Percentiles rank a stretch among this genome's conserved stretches.
Conservation (phyloP, 2,113 vertebrate species). For the Benitochromis conjunctus region DNA sequence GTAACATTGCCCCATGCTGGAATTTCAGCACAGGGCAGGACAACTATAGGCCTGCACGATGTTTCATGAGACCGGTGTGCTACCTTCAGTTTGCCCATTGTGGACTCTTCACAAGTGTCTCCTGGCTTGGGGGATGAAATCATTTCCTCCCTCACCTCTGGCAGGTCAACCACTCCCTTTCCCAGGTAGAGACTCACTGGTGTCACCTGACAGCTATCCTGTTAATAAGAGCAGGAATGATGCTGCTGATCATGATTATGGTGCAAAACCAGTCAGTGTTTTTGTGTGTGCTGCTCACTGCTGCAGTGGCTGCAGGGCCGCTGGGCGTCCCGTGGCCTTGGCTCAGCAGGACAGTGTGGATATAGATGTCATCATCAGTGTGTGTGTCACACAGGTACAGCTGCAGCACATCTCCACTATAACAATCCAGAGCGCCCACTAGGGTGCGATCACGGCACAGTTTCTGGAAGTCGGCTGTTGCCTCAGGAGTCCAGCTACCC, state of each 20-base stretch:
- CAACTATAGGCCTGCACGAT: neutral
- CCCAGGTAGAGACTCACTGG: conserved; percentile 79
- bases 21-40: neutral
- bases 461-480: conserved; percentile 75
- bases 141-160: conserved; percentile 19
- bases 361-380: conserved; percentile 81
- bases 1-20: neutral
- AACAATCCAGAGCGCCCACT: conserved; percentile 82
- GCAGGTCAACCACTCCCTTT: conserved; percentile 44
- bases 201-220: conserved; percentile 64
- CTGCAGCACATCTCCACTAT: conserved; percentile 78
- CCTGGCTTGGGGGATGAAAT: neutral
- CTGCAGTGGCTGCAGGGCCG: conserved; percentile 51
- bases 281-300: neutral
- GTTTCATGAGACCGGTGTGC: neutral
- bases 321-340: conserved; percentile 77
- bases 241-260: neutral
- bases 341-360: conserved; percentile 76
- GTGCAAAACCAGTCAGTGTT: neutral
- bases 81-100: neutral
- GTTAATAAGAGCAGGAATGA: neutral
- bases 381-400: conserved; percentile 89
- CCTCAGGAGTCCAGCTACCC: conserved; percentile 81
- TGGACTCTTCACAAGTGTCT: neutral
- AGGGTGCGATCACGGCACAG: conserved; percentile 78